These are phyloP conservation scores for Mimumesa dahlbomi DNA, from an alignment of 2,888 invertebrate genomes.

Conservation along the genomic window DNA sequence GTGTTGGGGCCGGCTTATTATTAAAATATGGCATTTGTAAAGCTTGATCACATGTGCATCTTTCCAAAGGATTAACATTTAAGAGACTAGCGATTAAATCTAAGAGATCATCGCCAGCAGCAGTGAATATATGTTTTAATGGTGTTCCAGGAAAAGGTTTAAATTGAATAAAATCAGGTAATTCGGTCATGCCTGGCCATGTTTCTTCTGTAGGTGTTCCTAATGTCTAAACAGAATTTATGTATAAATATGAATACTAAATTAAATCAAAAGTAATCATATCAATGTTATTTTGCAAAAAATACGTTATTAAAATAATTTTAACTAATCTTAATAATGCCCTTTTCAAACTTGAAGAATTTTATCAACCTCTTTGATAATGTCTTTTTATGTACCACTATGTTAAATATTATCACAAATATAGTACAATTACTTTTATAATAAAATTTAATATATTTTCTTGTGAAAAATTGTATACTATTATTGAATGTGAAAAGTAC, in stretches of 20 bases:
- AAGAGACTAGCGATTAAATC: slow-evolving; percentile 89
- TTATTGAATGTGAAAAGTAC: not conserved
- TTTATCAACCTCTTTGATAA: no score
- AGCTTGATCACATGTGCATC: slow-evolving; percentile 92
- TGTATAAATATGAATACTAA: no score
- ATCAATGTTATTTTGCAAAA: no score
- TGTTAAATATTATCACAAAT: no score
- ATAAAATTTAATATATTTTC: not conserved
- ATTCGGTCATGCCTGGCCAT: slow-evolving; percentile 91
- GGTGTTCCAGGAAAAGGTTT: slow-evolving; percentile 92
- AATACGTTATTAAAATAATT: no score
- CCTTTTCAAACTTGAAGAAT: no score
- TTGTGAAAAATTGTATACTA: not conserved
- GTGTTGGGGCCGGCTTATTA: slow-evolving; percentile 93
- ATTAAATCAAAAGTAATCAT: no score
- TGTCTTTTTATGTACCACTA: no score
- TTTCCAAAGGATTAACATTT: slow-evolving; percentile 89
- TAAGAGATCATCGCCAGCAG: slow-evolving; percentile 95
- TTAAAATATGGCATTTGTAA: slow-evolving; percentile 95
- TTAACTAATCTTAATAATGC: no score
- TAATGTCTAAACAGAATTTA: no score
- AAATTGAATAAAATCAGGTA: slow-evolving; percentile 96
- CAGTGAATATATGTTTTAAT: slow-evolving; percentile 95
- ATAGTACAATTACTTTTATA: no score
- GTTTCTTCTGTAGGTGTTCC: slow-evolving; percentile 95